These are phyloP conservation scores for Diplosoma virens DNA, from an alignment of 23 tunicate genomes.

Conservation along the genomic window DNA sequence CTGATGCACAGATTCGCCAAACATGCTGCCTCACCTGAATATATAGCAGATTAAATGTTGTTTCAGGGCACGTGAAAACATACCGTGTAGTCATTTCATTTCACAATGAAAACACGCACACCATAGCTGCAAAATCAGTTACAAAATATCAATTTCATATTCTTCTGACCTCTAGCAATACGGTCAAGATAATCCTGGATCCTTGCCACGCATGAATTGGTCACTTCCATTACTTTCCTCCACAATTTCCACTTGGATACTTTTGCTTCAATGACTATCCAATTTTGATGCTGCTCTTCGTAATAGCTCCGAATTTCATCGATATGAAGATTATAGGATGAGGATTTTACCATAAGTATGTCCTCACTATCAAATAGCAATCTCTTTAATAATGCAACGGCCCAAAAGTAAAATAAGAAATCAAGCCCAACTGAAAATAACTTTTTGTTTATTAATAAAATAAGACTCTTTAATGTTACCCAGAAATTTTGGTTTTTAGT, in stretches of 20 bases:
- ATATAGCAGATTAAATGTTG: neutral
- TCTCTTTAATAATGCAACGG: too few species aligned
- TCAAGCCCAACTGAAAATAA: neutral
- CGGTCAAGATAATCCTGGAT: slow-evolving; percentile 76
- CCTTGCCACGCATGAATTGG: slow-evolving; percentile 25
- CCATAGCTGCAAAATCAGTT: too few species aligned
- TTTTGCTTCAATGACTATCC: slow-evolving; percentile 56
- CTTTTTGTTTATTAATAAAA: too few species aligned
- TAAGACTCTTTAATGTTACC: too few species aligned
- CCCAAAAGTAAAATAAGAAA: too few species aligned
- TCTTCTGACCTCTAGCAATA: slow-evolving; percentile 64
- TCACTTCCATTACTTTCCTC: slow-evolving; percentile 26
- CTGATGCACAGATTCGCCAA: slow-evolving; percentile 82
- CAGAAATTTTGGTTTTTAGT: too few species aligned
- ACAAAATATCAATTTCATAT: too few species aligned
- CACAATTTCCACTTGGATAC: slow-evolving; percentile 83
- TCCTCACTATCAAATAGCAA: slow-evolving; percentile 71
- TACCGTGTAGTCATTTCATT: too few species aligned
- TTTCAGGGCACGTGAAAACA: neutral
- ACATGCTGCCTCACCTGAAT: slow-evolving; percentile 69
- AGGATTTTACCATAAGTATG: slow-evolving; percentile 37
- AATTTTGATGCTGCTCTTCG: slow-evolving; percentile 68
- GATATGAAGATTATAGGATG: slow-evolving; percentile 46
- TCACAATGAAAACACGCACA: too few species aligned
- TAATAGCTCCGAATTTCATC: slow-evolving; percentile 42